Base-by-base conservation (phyloP, 1,140 invertebrate genomes). In the Galleria mellonella region DNA sequence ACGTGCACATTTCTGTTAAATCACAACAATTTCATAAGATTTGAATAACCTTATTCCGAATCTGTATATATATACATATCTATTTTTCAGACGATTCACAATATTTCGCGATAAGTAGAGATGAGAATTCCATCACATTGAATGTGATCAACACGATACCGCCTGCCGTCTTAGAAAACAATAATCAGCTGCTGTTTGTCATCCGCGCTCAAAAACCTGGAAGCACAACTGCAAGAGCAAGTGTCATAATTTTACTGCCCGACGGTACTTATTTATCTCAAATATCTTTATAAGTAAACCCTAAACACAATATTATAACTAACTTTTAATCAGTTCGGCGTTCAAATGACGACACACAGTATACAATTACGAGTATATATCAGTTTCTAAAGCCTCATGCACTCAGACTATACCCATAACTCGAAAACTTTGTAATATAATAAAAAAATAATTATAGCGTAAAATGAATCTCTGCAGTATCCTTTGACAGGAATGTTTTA, bases 31-130 rank as follows among this genome's bases (percentile, higher is more conserved):
- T 32, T 1, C 7, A 12, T 32, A 32, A 9, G 7, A 32, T 11
- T n/a, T 59, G 1, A 29, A 46, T 32, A 62, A 54, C 51, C 66
- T 69, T 33, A 30, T 11, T n/a, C n/a, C 10, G 4, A 9, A 12
- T 32, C 1, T 12, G 11, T 32, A 1, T n/a, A 9, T n/a, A 11
- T 7, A 9, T 43, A 43, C 36, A 28, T 43, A 15, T 9, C 29
- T 35, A 47, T 9, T 32, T 39, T 67, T 38, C 51, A 61, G 68
- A 62, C 23, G 32, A 53, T 35, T 27, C 62, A 1, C 32, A 46
- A 32, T 66, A 55, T 51, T 70, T 70, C 32, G 30, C 40, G 10
- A 23, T 62, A n/a, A 11, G 9, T 5, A 7, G 8, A 27, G n/a
- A 31, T 1, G 43, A 32, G 0, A 55, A 65, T 31, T 44, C 47